Evolutionary conservation across 2,888 invertebrate species (phyloP), one percentile per base, ranked within the genome.

Genomic region (Leptothorax acervorum): DNA sequence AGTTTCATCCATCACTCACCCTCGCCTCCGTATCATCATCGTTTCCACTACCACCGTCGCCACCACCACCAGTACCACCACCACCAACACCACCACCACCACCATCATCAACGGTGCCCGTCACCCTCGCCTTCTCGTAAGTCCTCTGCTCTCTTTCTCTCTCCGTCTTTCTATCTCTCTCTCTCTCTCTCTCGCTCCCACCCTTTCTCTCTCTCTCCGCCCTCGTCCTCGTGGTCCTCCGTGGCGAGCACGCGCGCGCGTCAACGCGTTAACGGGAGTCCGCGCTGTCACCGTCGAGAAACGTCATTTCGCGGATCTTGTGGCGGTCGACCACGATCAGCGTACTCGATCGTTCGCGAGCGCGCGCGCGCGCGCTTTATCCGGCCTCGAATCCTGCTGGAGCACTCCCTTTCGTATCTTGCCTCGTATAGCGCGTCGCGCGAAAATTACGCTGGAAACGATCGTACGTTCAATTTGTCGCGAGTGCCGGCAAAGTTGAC

Each of bases 181-280:
- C 8, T 70, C 39, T 83, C 6, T 11, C 76, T 60, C 82, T 45
- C 60, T 62, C 71, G 35, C 53, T 60, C 76, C 81, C 85, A 12
- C 28, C 23, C 73, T 0, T 53, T 45, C 11, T 60, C n/a, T 45
- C 75, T 71, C 55, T 68, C 79, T 60, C 84, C 74, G 28, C 76
- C 74, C 48, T 79, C 81, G 31, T 83, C 84, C 79, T 84, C 84
- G 81, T 79, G 75, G 71, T 71, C 51, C 68, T 51, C 12, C 31
- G 45, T 18, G 60, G 28, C 65, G 85, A 79, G 85, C 86, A 79
- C 86, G 85, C 57, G 70, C 68, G 66, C 51, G 65, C 70, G 65
- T 65, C 74, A 66, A 83, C 85, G 86, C 85, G 84, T 88, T 88
- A 89, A 90, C 88, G 90, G 88, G 85, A 87, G 90, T 78, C 84